Percentiles rank a stretch among this genome's conserved stretches.
These are phyloP conservation scores for Virgularia gustaviana DNA, from an alignment of 92 coral and sea anemone genomes.

Conservation along the genomic window DNA sequence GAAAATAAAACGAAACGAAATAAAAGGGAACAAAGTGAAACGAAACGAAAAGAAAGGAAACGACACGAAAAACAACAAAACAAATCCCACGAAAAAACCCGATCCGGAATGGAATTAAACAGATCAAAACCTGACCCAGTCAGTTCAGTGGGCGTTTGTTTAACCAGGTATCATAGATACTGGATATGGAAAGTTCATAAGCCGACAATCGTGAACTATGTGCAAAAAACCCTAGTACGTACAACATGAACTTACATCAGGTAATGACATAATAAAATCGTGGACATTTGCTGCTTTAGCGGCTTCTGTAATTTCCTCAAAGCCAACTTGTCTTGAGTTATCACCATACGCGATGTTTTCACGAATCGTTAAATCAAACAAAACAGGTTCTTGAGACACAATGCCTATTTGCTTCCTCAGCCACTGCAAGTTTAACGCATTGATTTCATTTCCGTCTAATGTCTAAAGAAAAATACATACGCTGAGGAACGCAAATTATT, in stretches of 20 bases:
- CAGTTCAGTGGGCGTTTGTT: too few species aligned
- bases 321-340: constrained; percentile 69
- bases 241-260: constrained; percentile 80
- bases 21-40: too few species aligned
- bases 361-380: constrained; percentile 85
- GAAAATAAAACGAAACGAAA: too few species aligned
- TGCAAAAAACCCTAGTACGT: too few species aligned
- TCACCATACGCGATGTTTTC: constrained; percentile 96
- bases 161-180: too few species aligned
- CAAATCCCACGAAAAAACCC: too few species aligned
- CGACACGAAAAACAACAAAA: too few species aligned
- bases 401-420: constrained; percentile 77
- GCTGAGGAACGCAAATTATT: neutral
- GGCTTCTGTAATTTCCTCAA: constrained; percentile 75
- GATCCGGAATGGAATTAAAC: too few species aligned
- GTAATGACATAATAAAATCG: constrained; percentile 82
- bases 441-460: constrained; percentile 65
- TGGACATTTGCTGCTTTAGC: constrained; percentile 88
- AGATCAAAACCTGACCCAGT: too few species aligned
- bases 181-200: too few species aligned
- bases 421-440: constrained; percentile 78
- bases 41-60: too few species aligned
- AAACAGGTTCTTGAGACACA: constrained; percentile 89
- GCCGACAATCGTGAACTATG: too few species aligned
- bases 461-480: constrained; percentile 50